phyloP scores from a whole-genome alignment of 1,140 invertebrate species.

The Oncopeltus fasciatus region DNA sequence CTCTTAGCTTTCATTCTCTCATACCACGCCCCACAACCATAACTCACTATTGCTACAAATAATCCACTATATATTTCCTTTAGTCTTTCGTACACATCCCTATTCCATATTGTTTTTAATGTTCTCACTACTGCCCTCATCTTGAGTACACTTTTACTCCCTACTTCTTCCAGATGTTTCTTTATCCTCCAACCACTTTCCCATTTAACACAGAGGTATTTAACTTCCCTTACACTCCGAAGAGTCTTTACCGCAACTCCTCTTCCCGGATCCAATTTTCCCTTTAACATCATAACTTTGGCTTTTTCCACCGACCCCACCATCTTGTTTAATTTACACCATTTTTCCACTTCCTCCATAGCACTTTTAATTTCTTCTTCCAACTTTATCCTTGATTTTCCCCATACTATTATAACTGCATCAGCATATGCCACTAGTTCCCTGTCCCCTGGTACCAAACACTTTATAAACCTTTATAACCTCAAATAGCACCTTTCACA shows the following conservation, averaged over 20 bases:
- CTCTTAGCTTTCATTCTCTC: background rate
- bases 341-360: background rate
- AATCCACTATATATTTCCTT: background rate
- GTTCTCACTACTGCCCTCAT: background rate
- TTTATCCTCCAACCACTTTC: background rate
- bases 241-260: background rate
- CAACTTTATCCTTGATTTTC: background rate
- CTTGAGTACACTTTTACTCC: background rate
- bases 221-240: background rate
- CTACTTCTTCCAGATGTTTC: background rate
- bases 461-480: background rate
- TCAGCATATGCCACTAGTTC: background rate
- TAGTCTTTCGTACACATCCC: background rate
- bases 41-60: background rate
- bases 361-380: background rate
- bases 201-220: background rate
- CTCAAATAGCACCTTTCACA: background rate
- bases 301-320: background rate
- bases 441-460: background rate
- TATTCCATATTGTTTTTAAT: background rate
- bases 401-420: background rate
- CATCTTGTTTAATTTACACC: background rate
- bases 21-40: background rate
- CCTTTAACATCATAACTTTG: background rate
- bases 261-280: background rate